phyloP scores from a whole-genome alignment of 2,113 vertebrate species.

The Haemorhous mexicanus region DNA sequence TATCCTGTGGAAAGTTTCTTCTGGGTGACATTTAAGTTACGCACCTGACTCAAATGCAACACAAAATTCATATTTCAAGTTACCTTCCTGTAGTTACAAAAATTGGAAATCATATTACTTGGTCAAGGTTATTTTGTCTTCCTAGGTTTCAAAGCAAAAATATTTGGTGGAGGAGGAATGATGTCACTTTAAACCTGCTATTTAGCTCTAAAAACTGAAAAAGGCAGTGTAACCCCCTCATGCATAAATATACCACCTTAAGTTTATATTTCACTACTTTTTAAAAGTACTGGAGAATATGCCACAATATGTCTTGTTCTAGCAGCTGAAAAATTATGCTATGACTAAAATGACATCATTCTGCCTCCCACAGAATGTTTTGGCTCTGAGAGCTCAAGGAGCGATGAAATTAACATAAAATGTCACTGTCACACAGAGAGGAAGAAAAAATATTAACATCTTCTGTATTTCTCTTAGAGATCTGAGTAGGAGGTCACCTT shows the following conservation, averaged over 20 bases:
- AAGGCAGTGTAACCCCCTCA: conserved; percentile 64
- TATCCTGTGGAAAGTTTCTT: background rate
- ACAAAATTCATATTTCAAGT: background rate
- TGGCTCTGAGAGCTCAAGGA: conserved; percentile 70
- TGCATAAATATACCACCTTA: conserved; percentile 71
- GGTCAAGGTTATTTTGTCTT: background rate
- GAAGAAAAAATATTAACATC: conserved; percentile 72
- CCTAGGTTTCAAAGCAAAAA: conserved; percentile 25
- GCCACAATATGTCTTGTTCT: conserved; percentile 80
- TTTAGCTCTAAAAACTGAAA: conserved; percentile 58
- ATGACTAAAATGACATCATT: conserved; percentile 79
- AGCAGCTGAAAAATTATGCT: conserved; percentile 76
- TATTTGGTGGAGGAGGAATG: conserved; percentile 37
- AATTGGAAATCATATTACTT: background rate
- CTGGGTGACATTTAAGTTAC: background rate
- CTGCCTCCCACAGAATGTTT: conserved; percentile 75
- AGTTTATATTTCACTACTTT: conserved; percentile 73
- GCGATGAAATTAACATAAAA: conserved; percentile 76
- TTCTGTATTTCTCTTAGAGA: conserved; percentile 51
- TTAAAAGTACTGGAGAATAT: conserved; percentile 75
- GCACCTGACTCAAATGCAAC: background rate
- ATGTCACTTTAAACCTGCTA: conserved; percentile 50
- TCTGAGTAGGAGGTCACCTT: conserved; percentile 62
- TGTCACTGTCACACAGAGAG: conserved; percentile 67
- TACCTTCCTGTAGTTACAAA: background rate